Evolutionary conservation across 2,113 vertebrate species (phyloP).

Genomic region (Stegostoma tigrinum): DNA sequence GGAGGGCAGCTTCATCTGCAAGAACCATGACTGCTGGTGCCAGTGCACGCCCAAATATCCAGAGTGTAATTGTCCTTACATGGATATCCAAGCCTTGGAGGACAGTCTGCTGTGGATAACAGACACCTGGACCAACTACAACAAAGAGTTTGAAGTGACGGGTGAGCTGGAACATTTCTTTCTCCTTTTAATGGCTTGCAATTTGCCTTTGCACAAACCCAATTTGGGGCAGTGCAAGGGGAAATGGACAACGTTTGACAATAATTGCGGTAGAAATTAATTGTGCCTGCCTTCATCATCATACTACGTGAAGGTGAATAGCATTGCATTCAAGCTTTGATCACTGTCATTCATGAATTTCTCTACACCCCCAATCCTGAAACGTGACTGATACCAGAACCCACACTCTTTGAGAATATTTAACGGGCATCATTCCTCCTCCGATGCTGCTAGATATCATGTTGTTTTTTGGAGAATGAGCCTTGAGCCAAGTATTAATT

Average conservation of each 20-base stretch:
- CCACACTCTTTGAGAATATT: not conserved
- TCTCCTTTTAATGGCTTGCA: not conserved
- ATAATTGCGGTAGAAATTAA: not conserved
- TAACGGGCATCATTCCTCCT: not conserved
- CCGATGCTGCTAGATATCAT: not conserved
- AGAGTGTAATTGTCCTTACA: conserved; percentile 86
- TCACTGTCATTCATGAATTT: not conserved
- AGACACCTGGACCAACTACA: conserved; percentile 69
- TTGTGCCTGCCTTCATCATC: not conserved
- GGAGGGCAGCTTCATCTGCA: conserved; percentile 82
- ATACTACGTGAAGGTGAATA: not conserved
- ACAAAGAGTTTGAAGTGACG: conserved; percentile 83
- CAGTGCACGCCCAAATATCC: conserved; percentile 74
- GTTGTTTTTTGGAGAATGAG: not conserved
- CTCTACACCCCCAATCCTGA: not conserved
- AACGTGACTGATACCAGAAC: not conserved
- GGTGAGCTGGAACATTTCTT: conserved; percentile 56
- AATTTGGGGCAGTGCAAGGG: not conserved
- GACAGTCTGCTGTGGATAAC: conserved; percentile 76
- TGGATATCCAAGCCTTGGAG: conserved; percentile 85
- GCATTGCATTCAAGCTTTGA: not conserved
- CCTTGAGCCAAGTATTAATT: no score
- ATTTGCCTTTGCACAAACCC: not conserved
- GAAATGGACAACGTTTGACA: no score
- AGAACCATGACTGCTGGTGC: conserved; percentile 85